Conservation (phyloP, 2,888 invertebrate genomes). For the Unio delphinus region DNA sequence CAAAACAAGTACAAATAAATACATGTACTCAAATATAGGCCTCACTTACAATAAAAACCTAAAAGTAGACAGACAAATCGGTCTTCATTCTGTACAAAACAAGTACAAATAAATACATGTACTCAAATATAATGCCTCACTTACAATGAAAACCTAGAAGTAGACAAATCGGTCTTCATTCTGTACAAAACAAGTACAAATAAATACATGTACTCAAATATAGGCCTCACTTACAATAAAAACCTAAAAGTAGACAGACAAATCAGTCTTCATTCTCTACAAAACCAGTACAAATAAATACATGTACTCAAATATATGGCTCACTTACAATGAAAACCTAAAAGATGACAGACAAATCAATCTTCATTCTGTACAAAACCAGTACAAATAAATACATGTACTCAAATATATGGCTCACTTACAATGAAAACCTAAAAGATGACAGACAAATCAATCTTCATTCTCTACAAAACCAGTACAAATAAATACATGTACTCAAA, state of each 20-base stretch:
- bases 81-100: no score
- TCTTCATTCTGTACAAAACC: background rate
- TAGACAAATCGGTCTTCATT: slow-evolving; percentile 14
- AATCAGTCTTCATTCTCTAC: background rate
- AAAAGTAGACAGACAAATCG: slow-evolving; percentile 59
- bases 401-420: background rate
- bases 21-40: slow-evolving; percentile 71
- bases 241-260: background rate
- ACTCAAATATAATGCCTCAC: slow-evolving; percentile 71
- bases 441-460: background rate
- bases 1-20: no score
- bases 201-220: no score
- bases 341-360: background rate
- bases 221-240: no score
- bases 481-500: background rate
- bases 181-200: no score
- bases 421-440: no score
- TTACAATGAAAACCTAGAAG: slow-evolving; percentile 76
- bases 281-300: background rate
- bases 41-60: slow-evolving; percentile 76
- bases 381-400: background rate
- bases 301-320: background rate
- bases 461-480: background rate
- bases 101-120: no score
- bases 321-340: no score